Evolutionary conservation across 1,140 invertebrate genomes (phyloP).

Genomic region (Lordiphosa clarofinis): DNA sequence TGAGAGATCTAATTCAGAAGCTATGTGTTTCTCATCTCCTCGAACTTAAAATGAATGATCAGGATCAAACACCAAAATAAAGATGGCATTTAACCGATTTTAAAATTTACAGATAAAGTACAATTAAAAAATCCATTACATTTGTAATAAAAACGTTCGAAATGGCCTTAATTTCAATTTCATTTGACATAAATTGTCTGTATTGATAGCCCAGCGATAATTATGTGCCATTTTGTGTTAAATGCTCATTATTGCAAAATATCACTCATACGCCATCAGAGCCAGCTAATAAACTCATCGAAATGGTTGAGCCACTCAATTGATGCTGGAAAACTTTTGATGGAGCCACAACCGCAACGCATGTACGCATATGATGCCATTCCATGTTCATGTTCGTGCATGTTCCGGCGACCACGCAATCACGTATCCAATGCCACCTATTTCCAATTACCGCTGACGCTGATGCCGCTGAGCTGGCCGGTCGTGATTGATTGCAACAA

Average conservation of each 20-base stretch:
- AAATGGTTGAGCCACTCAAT: constrained; percentile 22
- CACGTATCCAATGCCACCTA: constrained; percentile 62
- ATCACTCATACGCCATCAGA: constrained; percentile 48
- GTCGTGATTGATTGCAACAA: constrained; percentile 74
- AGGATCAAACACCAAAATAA: no score
- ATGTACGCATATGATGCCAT: neutral
- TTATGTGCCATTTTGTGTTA: constrained; percentile 48
- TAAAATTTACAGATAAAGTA: no score
- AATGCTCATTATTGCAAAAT: constrained; percentile 58
- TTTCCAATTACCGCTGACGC: constrained; percentile 72
- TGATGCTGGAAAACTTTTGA: constrained; percentile 31
- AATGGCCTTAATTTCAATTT: no score
- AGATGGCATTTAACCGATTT: no score
- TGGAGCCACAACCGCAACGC: constrained; percentile 49
- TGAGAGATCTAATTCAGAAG: no score
- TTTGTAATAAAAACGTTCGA: no score
- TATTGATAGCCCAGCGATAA: constrained; percentile 37
- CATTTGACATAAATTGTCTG: constrained; percentile 29
- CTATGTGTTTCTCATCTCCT: no score
- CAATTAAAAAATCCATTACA: no score
- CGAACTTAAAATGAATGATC: no score
- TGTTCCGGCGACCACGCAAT: constrained; percentile 52
- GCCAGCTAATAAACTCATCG: constrained; percentile 65
- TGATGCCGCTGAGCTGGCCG: constrained; percentile 13
- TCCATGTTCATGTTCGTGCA: constrained; percentile 25